Conservation (phyloP, 2,888 invertebrate species). For the Tiliacea citrago region DNA sequence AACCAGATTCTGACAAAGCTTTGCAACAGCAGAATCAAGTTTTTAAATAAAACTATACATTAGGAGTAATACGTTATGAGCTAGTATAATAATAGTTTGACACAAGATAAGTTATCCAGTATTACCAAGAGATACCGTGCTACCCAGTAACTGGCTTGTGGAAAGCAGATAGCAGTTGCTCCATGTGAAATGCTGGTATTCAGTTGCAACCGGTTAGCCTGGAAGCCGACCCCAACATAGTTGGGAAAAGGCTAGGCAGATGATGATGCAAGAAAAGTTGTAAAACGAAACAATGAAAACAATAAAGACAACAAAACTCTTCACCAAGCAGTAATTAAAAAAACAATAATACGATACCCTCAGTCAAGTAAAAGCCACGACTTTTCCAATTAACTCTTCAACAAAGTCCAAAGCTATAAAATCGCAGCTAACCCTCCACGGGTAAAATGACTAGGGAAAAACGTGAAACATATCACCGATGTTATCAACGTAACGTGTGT, state of each 20-base stretch:
- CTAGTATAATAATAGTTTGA: not conserved
- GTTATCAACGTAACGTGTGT: slow-evolving; percentile 77
- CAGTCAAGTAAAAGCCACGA: slow-evolving; percentile 21
- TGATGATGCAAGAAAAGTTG: not conserved
- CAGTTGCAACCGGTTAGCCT: not conserved
- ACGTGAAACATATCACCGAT: slow-evolving; percentile 72
- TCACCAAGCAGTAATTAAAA: slow-evolving; percentile 13
- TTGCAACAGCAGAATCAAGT: not conserved
- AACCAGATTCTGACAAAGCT: not conserved
- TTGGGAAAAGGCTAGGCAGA: not conserved
- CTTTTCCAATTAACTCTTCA: slow-evolving; percentile 45
- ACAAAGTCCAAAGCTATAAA: slow-evolving; percentile 38
- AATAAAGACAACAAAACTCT: not conserved
- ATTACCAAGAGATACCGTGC: not conserved
- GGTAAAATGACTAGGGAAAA: slow-evolving; percentile 69
- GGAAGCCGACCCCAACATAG: not conserved
- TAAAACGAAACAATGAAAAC: slow-evolving; percentile 11
- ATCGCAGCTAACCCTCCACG: slow-evolving; percentile 36
- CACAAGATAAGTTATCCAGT: not conserved
- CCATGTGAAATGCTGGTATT: not conserved
- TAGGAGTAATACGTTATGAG: not conserved
- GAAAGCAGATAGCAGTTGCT: not conserved
- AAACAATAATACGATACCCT: slow-evolving; percentile 11
- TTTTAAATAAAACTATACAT: not conserved
- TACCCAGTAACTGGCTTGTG: not conserved